Conservation (phyloP, 2,113 vertebrate genomes). For the Sprattus sprattus region DNA sequence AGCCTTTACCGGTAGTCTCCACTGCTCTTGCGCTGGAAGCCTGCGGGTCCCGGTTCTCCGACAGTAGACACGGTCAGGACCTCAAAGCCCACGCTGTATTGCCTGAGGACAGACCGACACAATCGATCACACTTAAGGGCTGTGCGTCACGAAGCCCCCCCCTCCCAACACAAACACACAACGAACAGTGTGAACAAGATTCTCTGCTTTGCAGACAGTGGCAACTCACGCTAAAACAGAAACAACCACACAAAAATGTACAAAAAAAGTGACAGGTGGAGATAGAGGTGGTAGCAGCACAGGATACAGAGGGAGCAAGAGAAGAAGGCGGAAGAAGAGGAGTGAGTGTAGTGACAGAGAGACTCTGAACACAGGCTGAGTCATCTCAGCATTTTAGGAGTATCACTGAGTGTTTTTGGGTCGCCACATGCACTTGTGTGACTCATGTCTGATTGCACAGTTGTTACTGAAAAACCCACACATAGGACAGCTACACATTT, state of each 20-base stretch:
- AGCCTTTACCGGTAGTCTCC: constrained; percentile 91
- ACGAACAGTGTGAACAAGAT: background rate
- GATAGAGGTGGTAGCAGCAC: no score
- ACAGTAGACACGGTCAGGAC: constrained; percentile 78
- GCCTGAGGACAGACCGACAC: constrained; percentile 61
- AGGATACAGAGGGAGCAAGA: background rate
- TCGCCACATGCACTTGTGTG: background rate
- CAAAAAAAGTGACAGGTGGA: no score
- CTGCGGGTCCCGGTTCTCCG: constrained; percentile 77
- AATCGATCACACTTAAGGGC: constrained; percentile 21
- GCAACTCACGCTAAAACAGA: background rate
- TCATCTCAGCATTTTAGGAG: background rate
- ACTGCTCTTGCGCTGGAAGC: constrained; percentile 84
- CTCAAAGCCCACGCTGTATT: constrained; percentile 91
- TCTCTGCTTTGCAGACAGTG: background rate
- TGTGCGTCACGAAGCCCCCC: background rate
- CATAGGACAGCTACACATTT: background rate
- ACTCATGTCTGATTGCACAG: background rate
- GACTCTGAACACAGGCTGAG: background rate
- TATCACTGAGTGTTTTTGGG: background rate
- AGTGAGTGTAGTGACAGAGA: background rate
- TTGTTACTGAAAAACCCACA: background rate
- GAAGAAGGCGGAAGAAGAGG: background rate
- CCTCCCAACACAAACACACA: background rate
- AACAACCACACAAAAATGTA: background rate